Conservation (phyloP, 2,888 invertebrate species). For the Microchrysa polita region DNA sequence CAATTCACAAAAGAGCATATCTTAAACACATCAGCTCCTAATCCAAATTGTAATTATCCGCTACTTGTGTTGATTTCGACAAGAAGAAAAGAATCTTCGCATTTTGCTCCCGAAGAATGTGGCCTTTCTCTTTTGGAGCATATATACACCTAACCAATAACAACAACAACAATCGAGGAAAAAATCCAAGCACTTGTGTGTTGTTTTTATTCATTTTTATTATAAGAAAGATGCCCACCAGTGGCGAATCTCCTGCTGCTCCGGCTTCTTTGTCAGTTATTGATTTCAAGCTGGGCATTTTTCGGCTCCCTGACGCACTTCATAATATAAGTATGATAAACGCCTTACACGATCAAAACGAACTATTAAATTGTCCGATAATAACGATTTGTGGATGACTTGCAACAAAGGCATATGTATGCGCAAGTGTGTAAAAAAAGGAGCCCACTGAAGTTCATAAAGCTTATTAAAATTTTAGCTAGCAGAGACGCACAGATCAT, state of each 20-base stretch:
- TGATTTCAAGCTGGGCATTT: constrained; percentile 46
- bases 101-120: constrained; percentile 31
- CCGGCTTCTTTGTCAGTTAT: constrained; percentile 46
- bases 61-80: constrained; percentile 54
- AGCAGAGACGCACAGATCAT: constrained; percentile 19
- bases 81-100: constrained; percentile 46
- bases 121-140: constrained; percentile 39
- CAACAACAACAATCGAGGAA: no score
- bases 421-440: constrained; percentile 8
- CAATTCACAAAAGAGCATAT: constrained; percentile 37
- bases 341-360: constrained; percentile 39
- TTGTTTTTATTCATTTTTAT: constrained; percentile 36
- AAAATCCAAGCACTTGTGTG: constrained; percentile 45
- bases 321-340: constrained; percentile 38
- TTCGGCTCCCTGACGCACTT: constrained; percentile 44
- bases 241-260: constrained; percentile 45
- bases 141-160: constrained; percentile 41
- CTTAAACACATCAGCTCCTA: constrained; percentile 44
- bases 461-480: constrained; percentile 44
- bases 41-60: constrained; percentile 54
- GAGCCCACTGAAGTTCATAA: constrained; percentile 21
- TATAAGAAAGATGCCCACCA: constrained; percentile 26
- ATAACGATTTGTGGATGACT: constrained; percentile 55
- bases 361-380: constrained; percentile 50
- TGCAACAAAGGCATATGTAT: constrained; percentile 48